Conservation (phyloP, 2,113 vertebrate species). For the Meles meles region DNA sequence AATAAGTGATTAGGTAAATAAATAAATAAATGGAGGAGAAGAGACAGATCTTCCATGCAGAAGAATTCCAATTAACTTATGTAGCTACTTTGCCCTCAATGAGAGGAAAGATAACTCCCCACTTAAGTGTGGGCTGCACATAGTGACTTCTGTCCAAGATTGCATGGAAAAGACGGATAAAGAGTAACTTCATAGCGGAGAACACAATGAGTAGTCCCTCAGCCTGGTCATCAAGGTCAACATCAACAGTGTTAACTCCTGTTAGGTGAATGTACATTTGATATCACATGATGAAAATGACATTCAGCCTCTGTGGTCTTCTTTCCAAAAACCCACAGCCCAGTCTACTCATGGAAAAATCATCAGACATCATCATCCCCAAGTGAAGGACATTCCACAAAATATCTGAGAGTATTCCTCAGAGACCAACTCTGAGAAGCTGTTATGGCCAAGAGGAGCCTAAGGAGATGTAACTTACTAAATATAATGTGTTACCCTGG, state of each 20-base stretch:
- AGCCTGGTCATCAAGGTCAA: not conserved
- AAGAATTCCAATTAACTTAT: not conserved
- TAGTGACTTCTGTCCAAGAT: not conserved
- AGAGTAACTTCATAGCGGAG: not conserved
- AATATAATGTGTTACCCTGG: not conserved
- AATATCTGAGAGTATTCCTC: not conserved
- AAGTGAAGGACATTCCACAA: not conserved
- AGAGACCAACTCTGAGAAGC: not conserved
- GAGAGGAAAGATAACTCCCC: not conserved
- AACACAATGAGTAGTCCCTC: not conserved
- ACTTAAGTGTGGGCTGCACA: not conserved
- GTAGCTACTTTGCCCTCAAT: not conserved
- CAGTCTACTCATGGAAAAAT: not conserved
- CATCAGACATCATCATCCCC: not conserved
- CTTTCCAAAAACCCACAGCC: not conserved
- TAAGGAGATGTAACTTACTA: not conserved
- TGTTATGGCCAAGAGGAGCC: not conserved
- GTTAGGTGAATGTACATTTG: not conserved
- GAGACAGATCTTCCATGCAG: not conserved
- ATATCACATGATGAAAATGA: not conserved
- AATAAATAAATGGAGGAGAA: not conserved
- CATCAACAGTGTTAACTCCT: not conserved
- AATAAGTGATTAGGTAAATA: not conserved
- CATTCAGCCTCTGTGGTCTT: not conserved
- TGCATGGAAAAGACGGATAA: not conserved